Percentiles rank a stretch among this genome's conserved stretches.
phyloP scores from a whole-genome alignment of 2,797 vertebrate species.

The Trematomus bernacchii region DNA sequence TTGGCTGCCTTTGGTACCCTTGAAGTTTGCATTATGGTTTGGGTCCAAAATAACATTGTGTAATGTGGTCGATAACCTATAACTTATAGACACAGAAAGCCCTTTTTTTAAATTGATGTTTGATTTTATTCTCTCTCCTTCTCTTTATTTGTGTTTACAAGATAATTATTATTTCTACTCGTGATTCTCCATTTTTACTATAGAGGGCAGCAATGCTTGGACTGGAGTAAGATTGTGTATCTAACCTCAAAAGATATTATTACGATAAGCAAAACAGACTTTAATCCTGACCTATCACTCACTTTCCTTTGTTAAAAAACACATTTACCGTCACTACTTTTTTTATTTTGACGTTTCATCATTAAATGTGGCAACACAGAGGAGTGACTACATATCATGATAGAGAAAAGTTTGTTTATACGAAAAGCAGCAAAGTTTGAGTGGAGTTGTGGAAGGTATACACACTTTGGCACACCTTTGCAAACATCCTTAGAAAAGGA shows the following conservation, averaged over 20 bases:
- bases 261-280: background rate
- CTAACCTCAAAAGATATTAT: background rate
- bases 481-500: no score
- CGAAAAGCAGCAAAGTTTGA: background rate
- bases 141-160: background rate
- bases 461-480: no score
- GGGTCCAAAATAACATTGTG: no score
- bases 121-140: background rate
- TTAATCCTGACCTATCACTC: background rate
- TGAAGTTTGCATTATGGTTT: no score
- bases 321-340: background rate
- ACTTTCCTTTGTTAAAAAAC: background rate
- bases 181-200: background rate
- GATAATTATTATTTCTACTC: background rate
- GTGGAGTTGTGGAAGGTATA: background rate
- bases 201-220: background rate
- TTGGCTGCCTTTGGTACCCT: no score
- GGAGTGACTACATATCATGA: background rate
- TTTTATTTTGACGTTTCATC: background rate
- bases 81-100: background rate
- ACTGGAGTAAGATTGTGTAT: slow-evolving; percentile 7
- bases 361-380: background rate
- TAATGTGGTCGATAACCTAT: no score
- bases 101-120: background rate
- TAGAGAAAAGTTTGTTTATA: background rate